A percentile compares a stretch with the other conserved stretches of the same genome.
Conservation (phyloP, 2,797 vertebrate species). For the Sebastes umbrosus region DNA sequence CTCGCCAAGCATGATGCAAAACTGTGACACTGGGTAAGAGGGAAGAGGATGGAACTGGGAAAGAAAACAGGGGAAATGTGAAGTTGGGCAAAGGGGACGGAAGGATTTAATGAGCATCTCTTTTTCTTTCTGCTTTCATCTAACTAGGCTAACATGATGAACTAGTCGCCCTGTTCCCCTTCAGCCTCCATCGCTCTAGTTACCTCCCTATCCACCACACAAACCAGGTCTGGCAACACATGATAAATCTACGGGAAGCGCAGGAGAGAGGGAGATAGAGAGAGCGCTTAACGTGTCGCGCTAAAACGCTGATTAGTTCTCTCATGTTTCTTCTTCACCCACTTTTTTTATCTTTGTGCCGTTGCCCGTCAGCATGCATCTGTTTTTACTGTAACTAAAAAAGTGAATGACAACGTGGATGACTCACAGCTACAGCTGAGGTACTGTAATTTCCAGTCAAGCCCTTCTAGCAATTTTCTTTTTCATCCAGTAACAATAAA, state of each 20-base stretch:
- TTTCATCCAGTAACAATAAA: constrained; percentile 18
- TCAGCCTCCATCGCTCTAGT: constrained; percentile 68
- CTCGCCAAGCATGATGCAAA: constrained; percentile 47
- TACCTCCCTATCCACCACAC: constrained; percentile 41
- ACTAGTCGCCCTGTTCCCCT: constrained; percentile 71
- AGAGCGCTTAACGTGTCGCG: neutral
- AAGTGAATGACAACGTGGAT: neutral
- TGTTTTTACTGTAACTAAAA: neutral
- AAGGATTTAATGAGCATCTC: constrained; percentile 58
- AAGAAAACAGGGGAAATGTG: constrained; percentile 13
- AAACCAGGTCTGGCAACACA: constrained; percentile 42
- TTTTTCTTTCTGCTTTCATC: constrained; percentile 64
- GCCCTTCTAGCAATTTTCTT: neutral
- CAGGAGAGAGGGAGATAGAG: constrained; percentile 15
- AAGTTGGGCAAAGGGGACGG: constrained; percentile 1
- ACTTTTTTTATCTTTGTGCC: neutral
- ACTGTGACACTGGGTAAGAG: constrained; percentile 22
- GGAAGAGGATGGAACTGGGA: neutral
- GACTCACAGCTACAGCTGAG: constrained; percentile 1
- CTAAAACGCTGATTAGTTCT: constrained; percentile 33
- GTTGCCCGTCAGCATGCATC: neutral
- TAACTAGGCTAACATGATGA: constrained; percentile 85
- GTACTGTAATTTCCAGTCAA: neutral
- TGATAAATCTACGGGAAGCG: constrained; percentile 54
- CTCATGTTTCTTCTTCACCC: neutral